Base-by-base conservation (phyloP, 2,797 vertebrate species). In the Leuciscus waleckii region DNA sequence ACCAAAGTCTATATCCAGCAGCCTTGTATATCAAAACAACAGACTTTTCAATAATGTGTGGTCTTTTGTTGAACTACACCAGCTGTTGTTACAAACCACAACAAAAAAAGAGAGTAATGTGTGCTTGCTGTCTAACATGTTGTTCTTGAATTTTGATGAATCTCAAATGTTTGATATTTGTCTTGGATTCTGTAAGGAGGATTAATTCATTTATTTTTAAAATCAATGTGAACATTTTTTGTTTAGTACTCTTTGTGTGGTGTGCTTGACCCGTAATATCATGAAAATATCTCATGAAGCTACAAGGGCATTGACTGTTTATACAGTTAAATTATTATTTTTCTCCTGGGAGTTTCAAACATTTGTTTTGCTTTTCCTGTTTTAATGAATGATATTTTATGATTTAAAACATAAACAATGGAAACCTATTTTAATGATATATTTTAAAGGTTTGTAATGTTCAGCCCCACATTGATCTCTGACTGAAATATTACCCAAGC, bases 401-500 rank as follows among this genome's bases (percentile, higher is more conserved):
- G 19, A 29, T 83, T 70, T 49, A 29, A 61, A 82, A 39, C 17
- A 78, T 71, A 71, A 79, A 65, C 61, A 65, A 16, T 17, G 14
- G 1, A 79, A 5, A 35, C 4, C 16, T 49, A 54, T 29, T 17
- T 35, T 39, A 86, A 61, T 61, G 2, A 19, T 39, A 29, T 13
- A 29, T 65, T 76, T 83, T 17, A 43, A 49, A 77, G 13, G 80
- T 78, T 78, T 16, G 54, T 71, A 16, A 17, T 77, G 58, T 68
- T 58, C 35, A 43, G 49, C n/a, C 21, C 43, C 46, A 13, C 39
- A n/a, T 29, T 68, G 32, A 69, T 77, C 7, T 76, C 39, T 71
- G 70, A 65, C 21, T 35, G 51, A 76, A 84, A 81, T 80, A 68
- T 65, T 75, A n/a, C 29, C 58, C 19, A 79, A 56, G 23, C 39